Conservation (phyloP, 2,797 vertebrate species). For the Hydrophis major region DNA sequence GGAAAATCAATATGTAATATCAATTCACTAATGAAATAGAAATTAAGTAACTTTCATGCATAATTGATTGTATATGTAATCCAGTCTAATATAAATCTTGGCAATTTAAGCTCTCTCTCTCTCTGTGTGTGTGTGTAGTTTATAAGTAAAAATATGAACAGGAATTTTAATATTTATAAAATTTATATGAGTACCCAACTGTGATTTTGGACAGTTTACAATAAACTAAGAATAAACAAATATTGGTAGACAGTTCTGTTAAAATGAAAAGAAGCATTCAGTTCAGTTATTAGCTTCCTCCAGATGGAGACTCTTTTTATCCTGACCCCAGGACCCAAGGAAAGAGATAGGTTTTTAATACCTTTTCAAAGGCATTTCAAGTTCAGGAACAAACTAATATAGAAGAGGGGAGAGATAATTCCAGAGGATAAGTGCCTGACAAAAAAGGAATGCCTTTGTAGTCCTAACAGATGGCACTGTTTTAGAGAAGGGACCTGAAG, state of each 20-base stretch:
- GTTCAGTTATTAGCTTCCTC: not conserved
- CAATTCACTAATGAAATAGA: not conserved
- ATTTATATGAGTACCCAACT: not conserved
- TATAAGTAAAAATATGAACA: not conserved
- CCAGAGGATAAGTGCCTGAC: not conserved
- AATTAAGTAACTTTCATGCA: not conserved
- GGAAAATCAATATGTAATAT: constrained; percentile 8
- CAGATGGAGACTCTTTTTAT: not conserved
- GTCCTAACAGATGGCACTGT: not conserved
- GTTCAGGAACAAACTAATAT: not conserved
- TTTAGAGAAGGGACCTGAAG: not conserved
- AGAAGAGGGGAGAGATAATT: not conserved
- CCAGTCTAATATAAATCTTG: not conserved
- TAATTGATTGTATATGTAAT: not conserved
- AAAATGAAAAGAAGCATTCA: not conserved
- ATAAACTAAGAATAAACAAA: not conserved
- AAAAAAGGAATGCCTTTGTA: not conserved
- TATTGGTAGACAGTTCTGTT: not conserved
- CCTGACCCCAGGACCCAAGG: not conserved
- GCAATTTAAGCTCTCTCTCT: no score
- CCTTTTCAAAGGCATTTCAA: not conserved
- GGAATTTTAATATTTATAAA: not conserved
- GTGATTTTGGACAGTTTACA: not conserved
- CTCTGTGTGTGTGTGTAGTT: not conserved
- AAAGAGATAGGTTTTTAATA: not conserved